Base-by-base conservation (phyloP, 1,140 invertebrate genomes). In the Ceratina calcarata region DNA sequence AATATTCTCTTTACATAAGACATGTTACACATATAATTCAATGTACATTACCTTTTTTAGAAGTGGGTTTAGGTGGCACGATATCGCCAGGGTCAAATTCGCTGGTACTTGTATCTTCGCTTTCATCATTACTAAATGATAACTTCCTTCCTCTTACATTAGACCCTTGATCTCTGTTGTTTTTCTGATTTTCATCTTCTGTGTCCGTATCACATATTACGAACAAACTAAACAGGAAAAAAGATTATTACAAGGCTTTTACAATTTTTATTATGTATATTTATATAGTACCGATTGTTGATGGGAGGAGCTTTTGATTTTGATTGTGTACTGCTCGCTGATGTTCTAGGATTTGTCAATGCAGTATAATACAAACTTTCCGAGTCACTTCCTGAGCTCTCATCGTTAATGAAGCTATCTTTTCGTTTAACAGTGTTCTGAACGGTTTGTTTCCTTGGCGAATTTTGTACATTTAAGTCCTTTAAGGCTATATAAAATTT, bases 41-140 rank as follows among this genome's bases (percentile, higher is more conserved):
- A 71, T 60, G 0, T 65, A 10, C 12, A n/a, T 69, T 72, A 90
- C 90, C 82, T 89, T 87, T 87, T 78, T 85, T 90, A 83, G 13
- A 32, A 72, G 51, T 70, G 20, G 73, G 16, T 64, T 84, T 87
- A 51, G 89, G 89, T 32, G 82, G 85, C 64, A 93, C 67, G 51
- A 90, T 60, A 82, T 93, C 92, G 3, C 86, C 90, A 53, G 92
- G 92, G 82, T 93, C 92, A 82, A 91, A 93, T 86, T 93, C 92
- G 72, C 92, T 93, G 10, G 92, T 92, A 45, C n/a, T 82, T 4
- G 90, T 89, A 81, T 72, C 49, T 7, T 81, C 80, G 60, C 69
- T 84, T 12, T 90, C 86, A 51, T 91, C 88, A 15, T 90, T 85
- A 12, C 79, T 90, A 77, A 89, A 92, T 51, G 86, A 89, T 20